phyloP scores from a whole-genome alignment of 2,113 vertebrate species.

The Leucoraja erinaceus region DNA sequence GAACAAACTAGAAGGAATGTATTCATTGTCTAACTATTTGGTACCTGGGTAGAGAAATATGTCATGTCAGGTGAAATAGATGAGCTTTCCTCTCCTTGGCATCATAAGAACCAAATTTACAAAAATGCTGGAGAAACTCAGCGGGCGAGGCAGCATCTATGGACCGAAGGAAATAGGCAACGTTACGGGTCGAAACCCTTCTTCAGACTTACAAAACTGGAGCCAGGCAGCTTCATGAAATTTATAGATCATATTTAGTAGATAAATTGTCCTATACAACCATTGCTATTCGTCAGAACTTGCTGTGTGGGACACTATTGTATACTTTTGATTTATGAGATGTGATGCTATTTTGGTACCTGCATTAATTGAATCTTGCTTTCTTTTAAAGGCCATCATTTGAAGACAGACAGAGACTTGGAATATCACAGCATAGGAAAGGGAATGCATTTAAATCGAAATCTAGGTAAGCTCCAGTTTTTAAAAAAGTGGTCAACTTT shows the following conservation, averaged over 20 bases:
- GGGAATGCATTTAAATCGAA: constrained; percentile 63
- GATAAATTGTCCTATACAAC: not conserved
- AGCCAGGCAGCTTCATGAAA: not conserved
- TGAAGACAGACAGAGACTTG: constrained; percentile 76
- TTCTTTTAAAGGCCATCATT: constrained; percentile 72
- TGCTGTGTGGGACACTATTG: not conserved
- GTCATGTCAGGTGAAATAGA: too few relatives aligned
- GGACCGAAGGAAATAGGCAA: too few relatives aligned
- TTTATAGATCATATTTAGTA: not conserved
- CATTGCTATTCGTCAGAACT: not conserved
- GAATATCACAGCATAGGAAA: constrained; percentile 58
- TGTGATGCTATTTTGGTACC: not conserved
- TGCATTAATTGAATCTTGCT: not conserved
- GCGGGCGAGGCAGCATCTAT: too few relatives aligned
- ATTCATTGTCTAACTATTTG: not conserved
- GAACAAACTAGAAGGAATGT: not conserved
- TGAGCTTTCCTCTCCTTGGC: not conserved
- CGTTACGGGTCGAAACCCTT: too few relatives aligned
- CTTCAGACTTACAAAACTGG: not conserved
- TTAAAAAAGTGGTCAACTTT: not conserved
- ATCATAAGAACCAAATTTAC: not conserved
- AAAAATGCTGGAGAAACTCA: too few relatives aligned
- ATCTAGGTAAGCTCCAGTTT: constrained; percentile 56
- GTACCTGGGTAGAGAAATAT: too few relatives aligned
- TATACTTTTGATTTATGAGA: not conserved